A percentile compares a stretch with the other conserved stretches of the same genome.
Evolutionary conservation across 2,888 invertebrate genomes (phyloP).

Genomic region (Microctonus aethiopoides): DNA sequence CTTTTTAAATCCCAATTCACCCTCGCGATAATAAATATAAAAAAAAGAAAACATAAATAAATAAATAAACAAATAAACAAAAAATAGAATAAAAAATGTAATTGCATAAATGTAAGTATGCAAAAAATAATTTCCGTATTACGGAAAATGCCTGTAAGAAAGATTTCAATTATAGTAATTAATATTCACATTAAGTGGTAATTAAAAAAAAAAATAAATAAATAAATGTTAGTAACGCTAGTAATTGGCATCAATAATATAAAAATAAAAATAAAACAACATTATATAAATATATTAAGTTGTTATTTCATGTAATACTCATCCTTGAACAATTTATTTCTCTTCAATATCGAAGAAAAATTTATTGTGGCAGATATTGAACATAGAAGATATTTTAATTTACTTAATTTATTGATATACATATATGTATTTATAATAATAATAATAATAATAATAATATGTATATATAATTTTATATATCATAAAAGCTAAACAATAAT

Average conservation of each 20-base stretch:
- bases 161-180: no score
- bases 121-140: not conserved
- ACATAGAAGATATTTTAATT: conserved; percentile 17
- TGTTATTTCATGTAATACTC: conserved; percentile 19
- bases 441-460: no score
- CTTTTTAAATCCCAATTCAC: conserved; percentile 21
- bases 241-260: conserved; percentile 57
- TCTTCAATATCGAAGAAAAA: conserved; percentile 1
- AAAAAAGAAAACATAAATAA: no score
- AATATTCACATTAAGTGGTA: conserved; percentile 25
- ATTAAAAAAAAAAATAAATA: no score
- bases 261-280: conserved; percentile 56
- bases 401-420: conserved; percentile 43
- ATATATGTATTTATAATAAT: not conserved
- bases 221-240: conserved; percentile 61
- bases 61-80: not conserved
- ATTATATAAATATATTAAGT: conserved; percentile 41
- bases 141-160: not conserved
- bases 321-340: not conserved
- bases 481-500: conserved; percentile 64
- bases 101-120: conserved; percentile 30
- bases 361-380: not conserved
- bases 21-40: not conserved
- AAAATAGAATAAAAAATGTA: conserved; percentile 13
- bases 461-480: conserved; percentile 53